Percentiles rank a stretch among this genome's conserved stretches.
Evolutionary conservation across 2,113 vertebrate species (phyloP).

Genomic region (Fregetta grallaria): DNA sequence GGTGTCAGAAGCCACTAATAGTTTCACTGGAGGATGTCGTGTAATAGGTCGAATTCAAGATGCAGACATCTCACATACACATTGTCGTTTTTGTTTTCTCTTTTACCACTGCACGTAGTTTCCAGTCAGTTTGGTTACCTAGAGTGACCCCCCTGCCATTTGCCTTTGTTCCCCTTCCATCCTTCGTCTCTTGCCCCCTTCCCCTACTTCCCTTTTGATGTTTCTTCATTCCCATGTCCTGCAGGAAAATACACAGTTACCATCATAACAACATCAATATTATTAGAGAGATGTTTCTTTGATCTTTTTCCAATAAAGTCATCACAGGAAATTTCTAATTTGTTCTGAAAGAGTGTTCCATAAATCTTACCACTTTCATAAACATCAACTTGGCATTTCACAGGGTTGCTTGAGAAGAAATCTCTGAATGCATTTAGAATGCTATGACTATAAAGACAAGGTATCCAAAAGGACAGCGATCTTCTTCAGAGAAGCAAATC

Average conservation of each 20-base stretch:
- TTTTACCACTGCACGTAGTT: neutral
- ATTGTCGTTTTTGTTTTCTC: neutral
- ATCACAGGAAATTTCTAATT: slow-evolving; percentile 11
- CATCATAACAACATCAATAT: neutral
- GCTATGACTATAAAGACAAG: neutral
- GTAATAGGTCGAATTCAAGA: neutral
- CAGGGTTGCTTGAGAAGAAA: neutral
- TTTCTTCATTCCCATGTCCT: neutral
- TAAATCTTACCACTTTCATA: slow-evolving; percentile 3
- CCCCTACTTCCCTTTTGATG: neutral
- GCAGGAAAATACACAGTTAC: neutral
- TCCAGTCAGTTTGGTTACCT: neutral
- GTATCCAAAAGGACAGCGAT: neutral
- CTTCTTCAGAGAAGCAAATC: neutral
- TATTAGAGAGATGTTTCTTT: neutral
- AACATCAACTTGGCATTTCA: neutral
- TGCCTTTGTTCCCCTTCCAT: neutral
- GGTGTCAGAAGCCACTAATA: neutral
- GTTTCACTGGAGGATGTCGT: neutral
- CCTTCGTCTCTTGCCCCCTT: neutral
- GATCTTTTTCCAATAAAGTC: neutral
- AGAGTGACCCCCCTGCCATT: neutral
- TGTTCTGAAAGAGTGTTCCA: neutral
- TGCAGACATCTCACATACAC: neutral
- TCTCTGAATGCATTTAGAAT: neutral